Conservation (phyloP, 2,113 vertebrate species). For the Danionella cerebrum region DNA sequence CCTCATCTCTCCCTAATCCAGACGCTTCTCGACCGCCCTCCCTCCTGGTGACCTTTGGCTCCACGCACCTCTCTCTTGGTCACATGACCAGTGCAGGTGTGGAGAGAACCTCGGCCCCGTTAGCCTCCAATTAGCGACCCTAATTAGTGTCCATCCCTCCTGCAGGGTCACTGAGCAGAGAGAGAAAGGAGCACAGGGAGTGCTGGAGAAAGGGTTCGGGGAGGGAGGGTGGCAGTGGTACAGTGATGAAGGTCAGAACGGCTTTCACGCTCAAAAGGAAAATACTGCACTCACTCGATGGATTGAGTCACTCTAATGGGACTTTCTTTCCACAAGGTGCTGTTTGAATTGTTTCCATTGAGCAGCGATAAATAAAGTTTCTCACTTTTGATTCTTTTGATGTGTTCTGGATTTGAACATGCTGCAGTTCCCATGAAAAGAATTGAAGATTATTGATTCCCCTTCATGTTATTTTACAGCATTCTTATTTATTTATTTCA, state of each 20-base stretch:
- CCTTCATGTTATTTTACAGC: not conserved
- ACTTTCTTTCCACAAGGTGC: not conserved
- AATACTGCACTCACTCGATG: not conserved
- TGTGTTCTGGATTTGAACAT: not conserved
- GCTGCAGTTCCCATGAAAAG: not conserved
- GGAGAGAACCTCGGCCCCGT: conserved; percentile 61
- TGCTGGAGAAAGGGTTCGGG: not conserved
- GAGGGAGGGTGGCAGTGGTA: conserved; percentile 25
- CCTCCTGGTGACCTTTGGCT: conserved; percentile 52
- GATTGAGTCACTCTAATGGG: not conserved
- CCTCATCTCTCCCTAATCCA: conserved; percentile 26
- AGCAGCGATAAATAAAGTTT: not conserved
- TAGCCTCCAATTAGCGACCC: conserved; percentile 69
- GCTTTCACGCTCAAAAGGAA: not conserved
- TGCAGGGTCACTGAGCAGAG: conserved; percentile 62
- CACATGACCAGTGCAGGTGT: conserved; percentile 73
- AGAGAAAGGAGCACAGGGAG: conserved; percentile 1
- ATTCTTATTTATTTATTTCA: not conserved
- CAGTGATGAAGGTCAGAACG: conserved; percentile 34
- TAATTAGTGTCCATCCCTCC: conserved; percentile 67
- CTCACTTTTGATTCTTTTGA: not conserved
- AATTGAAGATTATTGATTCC: not conserved
- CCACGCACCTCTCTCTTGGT: conserved; percentile 62
- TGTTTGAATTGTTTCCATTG: not conserved
- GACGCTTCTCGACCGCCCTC: conserved; percentile 21